phyloP scores from a whole-genome alignment of 2,888 invertebrate species.

The Nysson spinosus region DNA sequence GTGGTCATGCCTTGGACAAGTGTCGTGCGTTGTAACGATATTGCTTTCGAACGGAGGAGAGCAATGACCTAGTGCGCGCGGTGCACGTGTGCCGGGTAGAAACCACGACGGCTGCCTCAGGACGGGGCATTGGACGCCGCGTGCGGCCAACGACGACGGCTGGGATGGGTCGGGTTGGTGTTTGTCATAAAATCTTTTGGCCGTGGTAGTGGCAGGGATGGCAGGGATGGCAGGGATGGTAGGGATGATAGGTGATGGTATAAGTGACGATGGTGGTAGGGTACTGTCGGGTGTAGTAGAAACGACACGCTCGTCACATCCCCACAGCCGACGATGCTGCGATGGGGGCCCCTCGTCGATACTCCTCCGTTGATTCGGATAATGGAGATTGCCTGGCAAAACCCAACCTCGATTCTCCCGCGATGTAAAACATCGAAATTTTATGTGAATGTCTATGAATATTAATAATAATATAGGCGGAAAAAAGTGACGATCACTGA shows the following conservation, averaged over 20 bases:
- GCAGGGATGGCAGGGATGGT: too few relatives aligned
- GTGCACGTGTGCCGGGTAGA: slow-evolving; percentile 71
- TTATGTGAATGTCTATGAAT: too few relatives aligned
- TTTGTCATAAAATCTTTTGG: too few relatives aligned
- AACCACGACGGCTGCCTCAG: slow-evolving; percentile 71
- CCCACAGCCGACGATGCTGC: slow-evolving; percentile 7
- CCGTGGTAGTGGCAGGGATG: too few relatives aligned
- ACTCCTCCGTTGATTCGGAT: slow-evolving; percentile 32
- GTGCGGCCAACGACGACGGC: slow-evolving; percentile 45
- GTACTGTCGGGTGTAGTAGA: slow-evolving; percentile 1
- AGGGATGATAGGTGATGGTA: too few relatives aligned
- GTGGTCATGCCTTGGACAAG: slow-evolving; percentile 47
- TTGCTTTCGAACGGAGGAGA: slow-evolving; percentile 68
- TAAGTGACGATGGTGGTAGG: background rate
- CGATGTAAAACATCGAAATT: slow-evolving; percentile 2
- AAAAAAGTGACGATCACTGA: too few relatives aligned
- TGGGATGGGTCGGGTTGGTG: slow-evolving; percentile 10
- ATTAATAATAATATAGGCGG: too few relatives aligned
- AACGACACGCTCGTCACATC: slow-evolving; percentile 10
- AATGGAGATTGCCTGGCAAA: slow-evolving; percentile 18
- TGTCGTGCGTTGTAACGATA: slow-evolving; percentile 62
- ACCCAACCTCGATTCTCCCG: background rate
- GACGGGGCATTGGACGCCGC: slow-evolving; percentile 69
- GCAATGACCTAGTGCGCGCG: slow-evolving; percentile 74
- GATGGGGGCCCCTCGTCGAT: slow-evolving; percentile 32